Percentiles rank a stretch among this genome's conserved stretches.
phyloP scores from a whole-genome alignment of 2,113 vertebrate genomes.

The Passer montanus region DNA sequence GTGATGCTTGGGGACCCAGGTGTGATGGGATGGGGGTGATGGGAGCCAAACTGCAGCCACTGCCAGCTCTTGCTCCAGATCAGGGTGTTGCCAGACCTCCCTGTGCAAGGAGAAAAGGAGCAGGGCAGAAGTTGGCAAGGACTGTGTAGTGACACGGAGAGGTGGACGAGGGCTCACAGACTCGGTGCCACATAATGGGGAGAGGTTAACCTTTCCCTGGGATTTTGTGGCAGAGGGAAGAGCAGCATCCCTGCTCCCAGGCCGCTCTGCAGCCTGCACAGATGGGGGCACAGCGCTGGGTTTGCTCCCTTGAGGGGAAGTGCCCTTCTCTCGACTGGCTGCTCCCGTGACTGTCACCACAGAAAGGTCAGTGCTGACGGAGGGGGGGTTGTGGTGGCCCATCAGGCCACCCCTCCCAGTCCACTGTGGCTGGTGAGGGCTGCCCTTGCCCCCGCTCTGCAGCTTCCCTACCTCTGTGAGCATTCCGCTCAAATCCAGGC shows the following conservation, averaged over 20 bases:
- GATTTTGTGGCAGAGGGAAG: background rate
- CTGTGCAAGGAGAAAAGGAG: background rate
- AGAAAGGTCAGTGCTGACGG: background rate
- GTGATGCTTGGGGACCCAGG: background rate
- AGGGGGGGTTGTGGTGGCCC: background rate
- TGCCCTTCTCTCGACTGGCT: background rate
- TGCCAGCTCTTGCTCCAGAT: background rate
- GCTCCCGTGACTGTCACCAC: background rate
- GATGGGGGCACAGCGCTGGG: accelerated
- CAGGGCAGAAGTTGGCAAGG: background rate
- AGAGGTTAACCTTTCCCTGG: background rate
- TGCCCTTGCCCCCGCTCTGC: background rate
- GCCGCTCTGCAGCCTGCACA: background rate
- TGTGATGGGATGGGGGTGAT: background rate
- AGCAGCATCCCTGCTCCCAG: accelerated
- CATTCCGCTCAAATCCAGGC: background rate
- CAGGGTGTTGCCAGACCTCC: accelerated
- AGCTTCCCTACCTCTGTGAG: background rate
- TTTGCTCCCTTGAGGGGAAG: background rate
- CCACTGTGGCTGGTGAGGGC: accelerated
- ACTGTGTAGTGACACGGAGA: background rate
- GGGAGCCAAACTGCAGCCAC: background rate
- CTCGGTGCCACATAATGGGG: background rate
- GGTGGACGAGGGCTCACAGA: background rate
- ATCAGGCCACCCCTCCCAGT: background rate